Base-by-base conservation (phyloP, 2,888 invertebrate species). In the Amblyjoppa proteus region DNA sequence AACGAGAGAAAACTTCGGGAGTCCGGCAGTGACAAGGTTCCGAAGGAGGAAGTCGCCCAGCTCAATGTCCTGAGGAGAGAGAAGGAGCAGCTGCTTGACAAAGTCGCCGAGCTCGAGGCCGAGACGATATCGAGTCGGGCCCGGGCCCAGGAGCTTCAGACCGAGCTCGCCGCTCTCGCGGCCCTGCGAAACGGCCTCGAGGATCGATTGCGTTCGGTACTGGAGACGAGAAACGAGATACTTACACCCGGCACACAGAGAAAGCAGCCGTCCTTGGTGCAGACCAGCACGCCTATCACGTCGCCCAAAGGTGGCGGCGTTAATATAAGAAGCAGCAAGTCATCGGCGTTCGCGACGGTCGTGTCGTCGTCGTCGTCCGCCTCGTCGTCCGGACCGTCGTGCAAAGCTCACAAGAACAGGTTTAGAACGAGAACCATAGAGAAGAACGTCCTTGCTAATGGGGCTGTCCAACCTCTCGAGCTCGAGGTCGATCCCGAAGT, bases 21-120 rank as follows among this genome's bases (percentile, higher is more conserved):
- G 0, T 7, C 11, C 11, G 66, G 64, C 6, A 58, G 83, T 79
- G 51, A 86, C 94, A 13, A 6, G 20, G 6, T 94, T 87, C 92
- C 93, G 20, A 84, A 90, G 91, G 86, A 92, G 87, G 83, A 89
- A n/a, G 81, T 95, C 53, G 95, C 95, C 84, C 96, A 97, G 91
- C 94, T 97, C 80, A 95, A 95, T 58, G 94, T 95, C 73, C 94
- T 97, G 88, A 96, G 97, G 28, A 95, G 95, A 87, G 98, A 98
- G 92, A 96, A 97, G 68, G 97, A 98, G 92, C 95, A 96, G 20
- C 94, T 98, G 87, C 94, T 97, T 86, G 96, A 97, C 87, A 96
- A 97, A 88, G 95, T 97, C 80, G 96, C 97, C n/a, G 96, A 96
- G 92, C 96, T 97, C 94, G 97, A 97, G 92, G 96, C 97, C 3